Conservation (phyloP, 2,888 invertebrate species). For the Pseudolycoriella hygida region DNA sequence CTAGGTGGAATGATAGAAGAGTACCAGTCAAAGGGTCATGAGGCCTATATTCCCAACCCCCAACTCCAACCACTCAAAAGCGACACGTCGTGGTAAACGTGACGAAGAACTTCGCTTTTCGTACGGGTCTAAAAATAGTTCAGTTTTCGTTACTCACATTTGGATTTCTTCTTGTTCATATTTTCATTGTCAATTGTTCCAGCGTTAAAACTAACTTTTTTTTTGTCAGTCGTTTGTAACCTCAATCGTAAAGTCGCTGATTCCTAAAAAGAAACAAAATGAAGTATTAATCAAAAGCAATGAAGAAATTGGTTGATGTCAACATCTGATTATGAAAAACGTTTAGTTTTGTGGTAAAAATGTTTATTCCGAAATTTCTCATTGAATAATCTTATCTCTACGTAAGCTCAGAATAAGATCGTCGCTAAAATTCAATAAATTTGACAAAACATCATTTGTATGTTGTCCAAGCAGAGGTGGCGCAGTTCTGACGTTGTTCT, state of each 20-base stretch:
- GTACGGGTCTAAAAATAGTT: background rate
- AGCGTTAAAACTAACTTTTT: constrained; percentile 78
- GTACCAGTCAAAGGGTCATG: too few species aligned
- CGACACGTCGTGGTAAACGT: too few species aligned
- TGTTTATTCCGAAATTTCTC: too few species aligned
- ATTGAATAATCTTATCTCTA: constrained; percentile 5
- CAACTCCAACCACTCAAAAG: too few species aligned
- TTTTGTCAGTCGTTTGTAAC: constrained; percentile 48
- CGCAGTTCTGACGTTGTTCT: constrained; percentile 48
- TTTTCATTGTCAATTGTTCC: constrained; percentile 91
- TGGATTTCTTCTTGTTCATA: constrained; percentile 90
- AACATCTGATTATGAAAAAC: too few species aligned
- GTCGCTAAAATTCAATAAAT: constrained; percentile 43
- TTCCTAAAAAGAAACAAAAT: constrained; percentile 20
- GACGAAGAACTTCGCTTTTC: too few species aligned
- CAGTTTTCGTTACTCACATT: constrained; percentile 47
- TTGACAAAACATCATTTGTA: constrained; percentile 55
- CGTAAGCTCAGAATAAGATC: constrained; percentile 36
- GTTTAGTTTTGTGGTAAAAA: too few species aligned
- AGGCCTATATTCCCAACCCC: too few species aligned
- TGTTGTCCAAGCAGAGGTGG: constrained; percentile 83
- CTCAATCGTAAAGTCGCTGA: constrained; percentile 43
- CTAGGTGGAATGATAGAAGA: too few species aligned
- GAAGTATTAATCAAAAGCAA: background rate
- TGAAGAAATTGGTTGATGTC: background rate